A percentile compares a stretch with the other conserved stretches of the same genome.
phyloP scores from a whole-genome alignment of 2,797 vertebrate species.

The Scarus forsteni region DNA sequence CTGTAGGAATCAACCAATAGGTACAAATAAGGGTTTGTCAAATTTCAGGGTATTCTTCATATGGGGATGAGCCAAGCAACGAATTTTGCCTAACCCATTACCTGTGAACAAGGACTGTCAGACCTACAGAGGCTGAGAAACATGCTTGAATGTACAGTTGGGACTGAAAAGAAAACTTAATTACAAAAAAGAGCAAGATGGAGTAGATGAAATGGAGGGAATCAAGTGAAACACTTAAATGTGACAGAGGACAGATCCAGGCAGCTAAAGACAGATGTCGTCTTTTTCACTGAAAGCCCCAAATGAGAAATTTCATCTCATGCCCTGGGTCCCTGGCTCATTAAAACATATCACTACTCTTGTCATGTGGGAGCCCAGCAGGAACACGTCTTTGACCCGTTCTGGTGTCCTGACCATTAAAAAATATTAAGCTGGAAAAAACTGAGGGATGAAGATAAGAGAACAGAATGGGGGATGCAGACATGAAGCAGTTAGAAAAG shows the following conservation, averaged over 20 bases:
- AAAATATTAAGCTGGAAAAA: conserved; percentile 71
- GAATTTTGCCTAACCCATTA: too few relatives aligned
- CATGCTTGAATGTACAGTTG: too few relatives aligned
- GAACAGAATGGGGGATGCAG: conserved; percentile 48
- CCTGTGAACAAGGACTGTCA: too few relatives aligned
- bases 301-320: conserved; percentile 69
- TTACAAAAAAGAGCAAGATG: conserved; percentile 7
- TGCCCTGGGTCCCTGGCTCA: conserved; percentile 72
- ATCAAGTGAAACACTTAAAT: conserved; percentile 52
- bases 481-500: conserved; percentile 39
- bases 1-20: too few relatives aligned
- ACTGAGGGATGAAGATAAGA: conserved; percentile 64
- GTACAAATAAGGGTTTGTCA: too few relatives aligned
- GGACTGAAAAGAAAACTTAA: neutral
- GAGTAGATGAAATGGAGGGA: conserved; percentile 40
- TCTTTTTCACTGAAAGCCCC: conserved; percentile 45
- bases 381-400: conserved; percentile 69
- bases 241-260: conserved; percentile 32
- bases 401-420: conserved; percentile 67
- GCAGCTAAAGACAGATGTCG: conserved; percentile 44
- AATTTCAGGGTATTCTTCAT: too few relatives aligned
- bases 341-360: conserved; percentile 79
- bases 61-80: too few relatives aligned
- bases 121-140: too few relatives aligned
- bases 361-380: conserved; percentile 73